These are phyloP conservation scores for Habropoda laboriosa DNA, from an alignment of 1,140 invertebrate genomes.

Conservation along the genomic window DNA sequence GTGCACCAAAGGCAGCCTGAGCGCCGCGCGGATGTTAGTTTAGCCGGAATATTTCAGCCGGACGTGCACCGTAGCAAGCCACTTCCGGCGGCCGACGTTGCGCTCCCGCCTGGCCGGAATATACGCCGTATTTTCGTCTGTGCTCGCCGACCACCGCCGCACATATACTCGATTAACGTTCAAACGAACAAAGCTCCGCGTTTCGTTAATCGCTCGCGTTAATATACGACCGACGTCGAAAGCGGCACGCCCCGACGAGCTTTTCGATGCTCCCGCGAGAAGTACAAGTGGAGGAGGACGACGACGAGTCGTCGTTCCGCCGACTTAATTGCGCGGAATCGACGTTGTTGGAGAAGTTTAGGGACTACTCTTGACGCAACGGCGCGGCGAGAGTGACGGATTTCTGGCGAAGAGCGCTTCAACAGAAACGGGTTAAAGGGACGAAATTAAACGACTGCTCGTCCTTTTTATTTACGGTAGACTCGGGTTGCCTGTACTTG, in stretches of 20 bases:
- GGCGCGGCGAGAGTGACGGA: background rate
- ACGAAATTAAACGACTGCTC: no score
- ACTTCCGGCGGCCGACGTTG: slow-evolving; percentile 44
- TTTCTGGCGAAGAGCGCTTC: no score
- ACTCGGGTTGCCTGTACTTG: no score
- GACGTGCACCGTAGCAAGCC: slow-evolving; percentile 42
- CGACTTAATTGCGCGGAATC: slow-evolving; percentile 16
- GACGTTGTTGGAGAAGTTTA: background rate
- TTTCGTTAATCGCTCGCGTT: slow-evolving; percentile 43
- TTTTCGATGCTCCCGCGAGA: background rate
- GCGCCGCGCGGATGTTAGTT: slow-evolving; percentile 32
- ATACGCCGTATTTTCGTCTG: slow-evolving; percentile 29
- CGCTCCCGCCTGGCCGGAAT: slow-evolving; percentile 6
- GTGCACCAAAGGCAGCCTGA: background rate
- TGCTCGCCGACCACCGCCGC: background rate
- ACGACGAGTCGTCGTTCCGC: background rate
- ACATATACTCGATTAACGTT: slow-evolving; percentile 52
- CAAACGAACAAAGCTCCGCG: slow-evolving; percentile 36
- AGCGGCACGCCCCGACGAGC: slow-evolving; percentile 18
- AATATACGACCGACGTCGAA: no score
- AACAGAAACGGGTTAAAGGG: no score
- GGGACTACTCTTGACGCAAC: no score
- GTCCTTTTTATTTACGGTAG: no score
- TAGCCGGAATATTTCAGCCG: slow-evolving; percentile 50
- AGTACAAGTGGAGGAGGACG: no score